phyloP scores from a whole-genome alignment of 1,140 invertebrate genomes.

The Solenopsis invicta region DNA sequence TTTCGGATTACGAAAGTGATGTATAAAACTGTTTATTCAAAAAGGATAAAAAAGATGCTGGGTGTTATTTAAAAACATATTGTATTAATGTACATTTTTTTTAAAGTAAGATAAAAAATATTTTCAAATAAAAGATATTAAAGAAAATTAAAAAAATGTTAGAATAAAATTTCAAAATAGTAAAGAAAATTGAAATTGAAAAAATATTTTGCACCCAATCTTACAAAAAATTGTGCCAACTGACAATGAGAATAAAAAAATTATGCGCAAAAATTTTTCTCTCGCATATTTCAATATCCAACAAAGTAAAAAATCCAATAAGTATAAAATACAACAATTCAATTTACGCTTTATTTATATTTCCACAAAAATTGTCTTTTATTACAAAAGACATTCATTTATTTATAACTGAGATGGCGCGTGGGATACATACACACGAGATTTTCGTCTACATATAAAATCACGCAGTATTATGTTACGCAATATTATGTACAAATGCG shows the following conservation, averaged over 20 bases:
- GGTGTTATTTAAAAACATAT: neutral
- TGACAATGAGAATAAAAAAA: neutral
- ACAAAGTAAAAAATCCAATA: neutral
- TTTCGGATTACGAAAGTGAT: neutral
- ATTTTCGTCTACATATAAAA: conserved; percentile 80
- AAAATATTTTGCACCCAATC: neutral
- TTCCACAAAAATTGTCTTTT: conserved; percentile 36
- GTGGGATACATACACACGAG: conserved; percentile 81
- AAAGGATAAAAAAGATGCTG: neutral
- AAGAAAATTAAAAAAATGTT: neutral
- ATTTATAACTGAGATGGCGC: conserved; percentile 80
- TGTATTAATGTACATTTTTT: neutral
- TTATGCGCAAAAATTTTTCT: neutral
- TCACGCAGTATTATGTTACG: conserved; percentile 79
- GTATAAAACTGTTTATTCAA: neutral
- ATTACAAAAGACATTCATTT: conserved; percentile 74
- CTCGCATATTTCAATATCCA: neutral
- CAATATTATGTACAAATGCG: conserved; percentile 81
- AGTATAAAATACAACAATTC: conserved; percentile 20
- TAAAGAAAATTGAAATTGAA: neutral
- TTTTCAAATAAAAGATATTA: neutral
- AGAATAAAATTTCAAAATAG: neutral
- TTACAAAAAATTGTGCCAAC: neutral
- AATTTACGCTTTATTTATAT: conserved; percentile 35
- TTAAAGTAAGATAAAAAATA: neutral